Evolutionary conservation across 2,797 vertebrate genomes (phyloP).

Genomic region (Macropus fuliginosus): DNA sequence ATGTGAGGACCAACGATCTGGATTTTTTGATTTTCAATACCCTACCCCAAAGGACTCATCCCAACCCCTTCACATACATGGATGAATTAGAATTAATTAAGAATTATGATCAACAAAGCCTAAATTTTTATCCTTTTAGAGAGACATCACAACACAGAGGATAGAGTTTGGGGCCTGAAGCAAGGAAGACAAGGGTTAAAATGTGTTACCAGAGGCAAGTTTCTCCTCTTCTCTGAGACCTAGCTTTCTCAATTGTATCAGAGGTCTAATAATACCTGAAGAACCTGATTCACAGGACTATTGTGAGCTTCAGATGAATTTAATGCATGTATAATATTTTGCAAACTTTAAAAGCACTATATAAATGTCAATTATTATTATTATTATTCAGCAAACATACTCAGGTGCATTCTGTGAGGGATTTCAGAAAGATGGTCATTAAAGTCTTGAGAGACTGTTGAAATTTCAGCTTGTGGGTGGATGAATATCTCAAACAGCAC

Average conservation of each 20-base stretch:
- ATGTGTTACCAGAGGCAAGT: neutral
- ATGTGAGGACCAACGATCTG: neutral
- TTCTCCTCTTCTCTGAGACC: neutral
- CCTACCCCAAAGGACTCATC: neutral
- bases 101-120: neutral
- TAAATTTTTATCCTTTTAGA: neutral
- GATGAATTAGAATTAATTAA: neutral
- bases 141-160: neutral
- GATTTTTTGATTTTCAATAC: neutral
- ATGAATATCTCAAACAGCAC: fast-evolving
- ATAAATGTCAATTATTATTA: neutral
- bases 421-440: neutral
- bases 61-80: neutral
- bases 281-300: neutral
- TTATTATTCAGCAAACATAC: neutral
- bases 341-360: neutral
- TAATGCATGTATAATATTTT: neutral
- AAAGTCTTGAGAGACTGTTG: neutral
- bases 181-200: neutral
- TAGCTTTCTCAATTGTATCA: neutral
- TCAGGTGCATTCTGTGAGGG: fast-evolving
- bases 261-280: neutral
- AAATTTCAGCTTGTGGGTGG: neutral
- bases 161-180: neutral
- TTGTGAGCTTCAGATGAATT: neutral